phyloP scores from a whole-genome alignment of 2,888 invertebrate genomes.

The Drosophila macrospina region DNA sequence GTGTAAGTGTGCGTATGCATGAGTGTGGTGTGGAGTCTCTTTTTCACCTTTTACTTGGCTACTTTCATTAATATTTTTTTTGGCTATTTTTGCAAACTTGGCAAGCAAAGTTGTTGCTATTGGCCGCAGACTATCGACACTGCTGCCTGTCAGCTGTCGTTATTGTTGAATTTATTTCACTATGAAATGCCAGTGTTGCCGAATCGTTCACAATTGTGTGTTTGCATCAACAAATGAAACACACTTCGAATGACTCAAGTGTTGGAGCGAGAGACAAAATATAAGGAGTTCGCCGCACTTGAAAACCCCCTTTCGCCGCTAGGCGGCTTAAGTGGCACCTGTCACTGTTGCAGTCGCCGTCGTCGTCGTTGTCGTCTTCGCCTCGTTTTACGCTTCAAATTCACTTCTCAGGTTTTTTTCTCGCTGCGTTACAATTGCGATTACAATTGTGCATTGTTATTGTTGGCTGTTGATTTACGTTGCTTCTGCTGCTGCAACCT shows the following conservation, averaged over 20 bases:
- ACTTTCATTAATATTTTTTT: conserved; percentile 55
- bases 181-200: conserved; percentile 30
- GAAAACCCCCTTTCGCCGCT: background rate
- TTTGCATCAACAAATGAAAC: conserved; percentile 5
- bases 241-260: conserved; percentile 41
- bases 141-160: conserved; percentile 33
- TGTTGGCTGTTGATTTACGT: conserved; percentile 42
- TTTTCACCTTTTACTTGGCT: conserved; percentile 45
- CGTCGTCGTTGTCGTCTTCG: background rate
- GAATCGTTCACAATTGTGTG: conserved; percentile 6
- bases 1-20: too few species aligned
- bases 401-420: conserved; percentile 56
- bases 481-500: conserved; percentile 60
- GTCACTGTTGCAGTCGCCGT: conserved; percentile 20
- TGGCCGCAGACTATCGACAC: conserved; percentile 35
- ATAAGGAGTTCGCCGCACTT: conserved; percentile 42
- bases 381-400: conserved; percentile 53
- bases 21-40: conserved; percentile 22
- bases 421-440: conserved; percentile 59
- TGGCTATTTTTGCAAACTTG: conserved; percentile 59
- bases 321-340: conserved; percentile 34
- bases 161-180: conserved; percentile 15
- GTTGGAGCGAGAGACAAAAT: conserved; percentile 20
- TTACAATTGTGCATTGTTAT: conserved; percentile 53
- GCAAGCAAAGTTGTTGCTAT: conserved; percentile 48